Evolutionary conservation across 2,888 invertebrate species (phyloP).

Genomic region (Pegoplata infirma): DNA sequence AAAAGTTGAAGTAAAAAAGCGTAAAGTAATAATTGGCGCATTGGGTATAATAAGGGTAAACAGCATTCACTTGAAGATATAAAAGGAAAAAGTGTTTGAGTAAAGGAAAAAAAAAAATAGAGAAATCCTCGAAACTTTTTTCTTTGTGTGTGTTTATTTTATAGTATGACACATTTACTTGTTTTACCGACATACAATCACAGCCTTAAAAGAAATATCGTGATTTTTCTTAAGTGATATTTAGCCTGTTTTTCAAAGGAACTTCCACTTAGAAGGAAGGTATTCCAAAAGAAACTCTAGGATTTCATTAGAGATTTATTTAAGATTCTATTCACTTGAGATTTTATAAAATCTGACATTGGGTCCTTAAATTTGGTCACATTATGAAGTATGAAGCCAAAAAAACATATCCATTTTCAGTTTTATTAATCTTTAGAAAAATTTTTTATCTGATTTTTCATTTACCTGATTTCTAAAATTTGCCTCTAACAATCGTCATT

Average conservation of each 20-base stretch:
- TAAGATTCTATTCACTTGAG: no score
- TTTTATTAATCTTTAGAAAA: no score
- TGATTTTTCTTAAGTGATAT: constrained; percentile 28
- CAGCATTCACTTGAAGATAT: neutral
- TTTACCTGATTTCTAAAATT: no score
- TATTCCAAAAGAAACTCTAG: no score
- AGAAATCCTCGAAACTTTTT: neutral
- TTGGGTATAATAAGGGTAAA: constrained; percentile 33
- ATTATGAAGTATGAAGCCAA: no score
- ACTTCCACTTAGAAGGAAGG: neutral
- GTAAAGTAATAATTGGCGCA: constrained; percentile 48
- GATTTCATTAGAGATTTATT: no score
- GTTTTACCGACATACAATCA: constrained; percentile 12
- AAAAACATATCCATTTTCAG: no score
- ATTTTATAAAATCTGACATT: no score
- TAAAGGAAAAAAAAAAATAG: neutral
- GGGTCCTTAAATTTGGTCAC: no score
- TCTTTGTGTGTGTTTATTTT: neutral
- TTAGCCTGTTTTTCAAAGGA: constrained; percentile 8
- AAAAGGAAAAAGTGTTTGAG: neutral
- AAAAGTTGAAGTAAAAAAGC: neutral
- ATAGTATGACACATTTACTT: constrained; percentile 6
- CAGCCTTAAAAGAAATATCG: neutral
- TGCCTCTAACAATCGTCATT: no score
- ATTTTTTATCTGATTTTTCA: no score